These are phyloP conservation scores for Nyctalus aviator DNA, from an alignment of 2,797 vertebrate genomes.

Conservation along the genomic window DNA sequence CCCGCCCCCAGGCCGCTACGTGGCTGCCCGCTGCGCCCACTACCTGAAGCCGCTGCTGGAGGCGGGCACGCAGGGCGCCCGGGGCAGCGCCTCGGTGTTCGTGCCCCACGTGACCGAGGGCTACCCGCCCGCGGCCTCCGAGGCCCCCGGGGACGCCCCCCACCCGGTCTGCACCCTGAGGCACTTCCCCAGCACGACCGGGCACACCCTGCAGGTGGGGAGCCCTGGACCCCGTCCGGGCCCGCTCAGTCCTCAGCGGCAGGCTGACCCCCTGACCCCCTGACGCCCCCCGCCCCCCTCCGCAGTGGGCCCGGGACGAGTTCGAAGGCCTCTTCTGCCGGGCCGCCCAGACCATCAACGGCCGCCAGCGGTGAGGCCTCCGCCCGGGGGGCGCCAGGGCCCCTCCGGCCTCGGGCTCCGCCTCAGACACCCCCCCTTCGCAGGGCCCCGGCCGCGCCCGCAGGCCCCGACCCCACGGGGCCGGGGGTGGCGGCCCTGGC, in stretches of 20 bases:
- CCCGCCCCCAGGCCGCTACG: conserved; percentile 89
- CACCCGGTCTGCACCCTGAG: conserved; percentile 92
- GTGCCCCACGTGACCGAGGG: conserved; percentile 90
- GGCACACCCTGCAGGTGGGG: conserved; percentile 95
- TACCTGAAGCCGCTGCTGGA: conserved; percentile 92
- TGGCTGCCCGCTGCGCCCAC: conserved; percentile 89
- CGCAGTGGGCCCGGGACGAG: conserved; percentile 94
- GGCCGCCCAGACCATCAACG: conserved; percentile 90
- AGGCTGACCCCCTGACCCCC: neutral
- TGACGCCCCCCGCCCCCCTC: neutral
- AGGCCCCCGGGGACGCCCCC: neutral
- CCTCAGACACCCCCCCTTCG: neutral
- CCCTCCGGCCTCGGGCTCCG: neutral
- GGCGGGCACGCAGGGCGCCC: conserved; percentile 90
- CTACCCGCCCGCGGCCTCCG: conserved; percentile 73
- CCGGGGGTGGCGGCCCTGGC: conserved; percentile 83
- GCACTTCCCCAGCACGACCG: conserved; percentile 91
- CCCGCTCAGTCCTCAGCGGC: neutral
- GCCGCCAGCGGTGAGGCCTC: conserved; percentile 89
- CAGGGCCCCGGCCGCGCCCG: conserved; percentile 88
- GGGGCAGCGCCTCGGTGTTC: conserved; percentile 89
- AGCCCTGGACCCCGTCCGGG: neutral
- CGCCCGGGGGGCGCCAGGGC: neutral
- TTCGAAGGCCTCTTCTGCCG: conserved; percentile 94
- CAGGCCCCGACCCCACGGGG: neutral